Evolutionary conservation across 37 sponge, comb jelly and placozoan genomes (phyloP), one percentile per base, ranked within the genome.

Genomic region (Dysidea cf. avara): DNA sequence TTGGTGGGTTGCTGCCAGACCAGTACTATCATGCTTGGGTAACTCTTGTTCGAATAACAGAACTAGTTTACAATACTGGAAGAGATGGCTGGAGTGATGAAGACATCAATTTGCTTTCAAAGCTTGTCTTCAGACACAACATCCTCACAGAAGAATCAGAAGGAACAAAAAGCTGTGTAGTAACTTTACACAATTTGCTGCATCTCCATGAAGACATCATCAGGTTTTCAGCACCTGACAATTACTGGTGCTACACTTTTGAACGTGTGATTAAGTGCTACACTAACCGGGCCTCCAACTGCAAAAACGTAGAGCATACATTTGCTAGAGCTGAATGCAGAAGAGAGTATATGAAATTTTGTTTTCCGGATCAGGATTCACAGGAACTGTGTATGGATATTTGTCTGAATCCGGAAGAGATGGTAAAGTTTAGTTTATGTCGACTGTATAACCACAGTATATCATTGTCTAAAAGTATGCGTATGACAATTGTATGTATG

Each of bases 141-240:
- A 77, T 77, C n/a, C 56, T 58, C 34, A 39, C 49, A 56, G 79
- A 78, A 37, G 69, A 68, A 56, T 13, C 59, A 2, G 43, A 78
- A 57, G 69, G 79, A 68, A 18, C 68, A n/a, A 35, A 52, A 31
- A 66, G 78, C 30, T 77, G 78, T 52, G 38, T 30, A 20, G 39
- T 38, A 20, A 66, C 68, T 21, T n/a, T 78, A 30, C 47, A 78
- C 29, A 68, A 78, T 37, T 68, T 68, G 18, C 28, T 78, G 7
- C 79, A 78, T 37, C 37, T 66, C 9, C 56, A 37, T 29, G 66
- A 64, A 49, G 78, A 77, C 38, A 68, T 78, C 20, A 32, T 54
- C 47, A 33, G 79, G 14, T 68, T 68, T 58, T 66, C 69, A n/a
- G 21, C 38, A 59, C 79, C 79, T 53, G 79, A 78, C 61, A 78